These are phyloP conservation scores for Henicopernis longicauda DNA, from an alignment of 2,113 vertebrate genomes.

Conservation along the genomic window DNA sequence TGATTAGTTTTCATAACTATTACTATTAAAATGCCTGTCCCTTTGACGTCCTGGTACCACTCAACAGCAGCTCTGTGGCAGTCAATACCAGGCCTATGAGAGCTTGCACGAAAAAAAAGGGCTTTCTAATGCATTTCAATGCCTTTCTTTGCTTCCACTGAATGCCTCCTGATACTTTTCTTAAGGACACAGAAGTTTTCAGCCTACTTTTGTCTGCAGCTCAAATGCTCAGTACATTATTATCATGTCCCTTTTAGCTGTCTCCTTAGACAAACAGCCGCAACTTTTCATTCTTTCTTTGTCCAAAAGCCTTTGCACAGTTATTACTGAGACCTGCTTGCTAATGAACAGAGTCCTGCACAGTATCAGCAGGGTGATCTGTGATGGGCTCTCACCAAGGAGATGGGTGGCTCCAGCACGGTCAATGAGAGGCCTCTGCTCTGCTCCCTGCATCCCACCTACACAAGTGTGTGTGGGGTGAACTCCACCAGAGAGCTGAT, in stretches of 20 bases:
- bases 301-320: neutral
- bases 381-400: neutral
- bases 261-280: neutral
- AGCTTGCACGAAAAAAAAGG: neutral
- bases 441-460: neutral
- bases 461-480: fast-evolving
- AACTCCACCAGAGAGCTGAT: neutral
- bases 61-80: neutral
- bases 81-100: neutral
- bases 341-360: neutral
- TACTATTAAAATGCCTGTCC: neutral
- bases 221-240: neutral
- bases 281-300: neutral
- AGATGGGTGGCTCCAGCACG: fast-evolving
- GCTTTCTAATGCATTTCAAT: neutral
- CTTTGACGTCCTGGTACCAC: neutral
- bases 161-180: neutral
- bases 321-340: neutral
- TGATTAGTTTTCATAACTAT: neutral
- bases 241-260: neutral
- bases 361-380: neutral
- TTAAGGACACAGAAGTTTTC: neutral
- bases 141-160: neutral
- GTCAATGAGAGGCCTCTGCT: neutral
- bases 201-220: neutral